These are phyloP conservation scores for Strigamia crassipes DNA, from an alignment of 2,888 invertebrate genomes.

Conservation along the genomic window DNA sequence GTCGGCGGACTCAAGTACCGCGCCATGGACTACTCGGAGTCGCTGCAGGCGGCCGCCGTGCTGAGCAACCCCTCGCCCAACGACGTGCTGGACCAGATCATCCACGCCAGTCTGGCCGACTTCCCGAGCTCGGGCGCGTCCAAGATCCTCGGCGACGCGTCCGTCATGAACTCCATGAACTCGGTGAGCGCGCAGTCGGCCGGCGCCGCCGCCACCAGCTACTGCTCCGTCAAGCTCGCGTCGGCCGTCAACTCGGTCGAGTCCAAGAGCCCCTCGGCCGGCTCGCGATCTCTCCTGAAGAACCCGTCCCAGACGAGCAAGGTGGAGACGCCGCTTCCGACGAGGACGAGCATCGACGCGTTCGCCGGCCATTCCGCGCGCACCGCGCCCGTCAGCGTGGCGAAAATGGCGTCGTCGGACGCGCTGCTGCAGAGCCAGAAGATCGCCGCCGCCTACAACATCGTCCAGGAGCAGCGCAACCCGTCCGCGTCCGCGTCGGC, in stretches of 20 bases:
- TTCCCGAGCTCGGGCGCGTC: constrained; percentile 48
- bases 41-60: neutral
- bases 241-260: neutral
- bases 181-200: neutral
- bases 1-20: constrained; percentile 7
- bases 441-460: neutral
- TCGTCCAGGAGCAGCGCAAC: neutral
- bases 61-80: constrained; percentile 36
- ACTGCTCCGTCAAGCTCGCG: neutral
- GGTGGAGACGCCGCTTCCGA: neutral
- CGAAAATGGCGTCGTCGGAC: neutral
- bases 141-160: neutral
- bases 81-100: constrained; percentile 49
- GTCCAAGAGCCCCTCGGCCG: neutral
- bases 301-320: constrained; percentile 43
- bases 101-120: constrained; percentile 49
- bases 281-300: constrained; percentile 41
- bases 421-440: too few relatives aligned
- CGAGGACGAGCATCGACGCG: neutral
- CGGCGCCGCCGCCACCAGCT: neutral
- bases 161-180: neutral
- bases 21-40: constrained; percentile 43
- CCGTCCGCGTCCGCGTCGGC: neutral
- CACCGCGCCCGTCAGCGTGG: neutral
- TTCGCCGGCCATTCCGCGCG: neutral